Conservation (phyloP, 2,113 vertebrate genomes). For the Poecilia latipinna region DNA sequence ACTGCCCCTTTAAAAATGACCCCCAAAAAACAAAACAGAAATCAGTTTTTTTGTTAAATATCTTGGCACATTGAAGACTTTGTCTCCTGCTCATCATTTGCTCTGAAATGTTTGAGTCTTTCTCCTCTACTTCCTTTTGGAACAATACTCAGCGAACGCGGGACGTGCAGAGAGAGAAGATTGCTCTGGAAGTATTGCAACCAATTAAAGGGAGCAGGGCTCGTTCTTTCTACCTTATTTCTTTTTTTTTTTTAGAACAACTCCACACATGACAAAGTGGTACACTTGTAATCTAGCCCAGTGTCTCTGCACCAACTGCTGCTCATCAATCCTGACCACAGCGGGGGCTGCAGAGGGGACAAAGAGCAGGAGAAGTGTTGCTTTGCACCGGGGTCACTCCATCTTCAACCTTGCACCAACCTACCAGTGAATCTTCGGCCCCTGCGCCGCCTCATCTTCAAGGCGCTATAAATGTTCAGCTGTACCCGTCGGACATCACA, state of each 20-base stretch:
- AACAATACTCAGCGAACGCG: conserved; percentile 45
- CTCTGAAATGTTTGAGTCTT: conserved; percentile 17
- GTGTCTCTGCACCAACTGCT: conserved; percentile 62
- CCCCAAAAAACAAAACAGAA: background rate
- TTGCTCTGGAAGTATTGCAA: conserved; percentile 56
- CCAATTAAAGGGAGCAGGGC: conserved; percentile 70
- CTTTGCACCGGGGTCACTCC: conserved; percentile 64
- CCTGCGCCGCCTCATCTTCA: conserved; percentile 47
- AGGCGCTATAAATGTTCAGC: conserved; percentile 64
- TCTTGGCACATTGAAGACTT: conserved; percentile 33
- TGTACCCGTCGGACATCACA: conserved; percentile 22
- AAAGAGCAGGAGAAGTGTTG: conserved; percentile 37
- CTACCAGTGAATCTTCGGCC: conserved; percentile 40
- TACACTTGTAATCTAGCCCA: conserved; percentile 76
- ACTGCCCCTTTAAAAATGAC: background rate
- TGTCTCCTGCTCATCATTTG: conserved; percentile 24
- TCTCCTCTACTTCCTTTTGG: background rate
- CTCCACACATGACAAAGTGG: conserved; percentile 74
- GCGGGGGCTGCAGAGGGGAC: conserved; percentile 66
- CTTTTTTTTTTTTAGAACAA: conserved; percentile 59
- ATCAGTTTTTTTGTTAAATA: background rate
- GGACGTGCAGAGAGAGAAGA: conserved; percentile 40
- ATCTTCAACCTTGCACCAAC: conserved; percentile 60
- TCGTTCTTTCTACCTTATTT: conserved; percentile 10
- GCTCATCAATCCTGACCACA: conserved; percentile 77